Evolutionary conservation across 2,888 invertebrate genomes (phyloP), one percentile per base, ranked within the genome.

Genomic region (Patella ulyssiponensis): DNA sequence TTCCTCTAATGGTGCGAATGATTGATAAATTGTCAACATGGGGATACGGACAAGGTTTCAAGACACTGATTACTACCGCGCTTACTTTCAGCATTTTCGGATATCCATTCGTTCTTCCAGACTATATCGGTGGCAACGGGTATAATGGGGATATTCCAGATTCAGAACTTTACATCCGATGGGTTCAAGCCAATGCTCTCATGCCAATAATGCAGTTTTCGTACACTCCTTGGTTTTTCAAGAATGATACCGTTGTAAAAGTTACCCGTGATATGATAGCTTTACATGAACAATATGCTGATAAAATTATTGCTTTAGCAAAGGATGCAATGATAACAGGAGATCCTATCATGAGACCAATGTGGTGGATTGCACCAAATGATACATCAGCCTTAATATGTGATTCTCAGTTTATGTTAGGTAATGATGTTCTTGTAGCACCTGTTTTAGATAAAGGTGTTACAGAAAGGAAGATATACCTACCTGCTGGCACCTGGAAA

Each of bases 131-230:
- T 0, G 98, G 88, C 3, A 97, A 97, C 81, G 92, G 91, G 17
- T 88, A 88, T 71, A 74, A 81, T 27, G 83, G 81, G 12, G 73
- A 80, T 20, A 73, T 86, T 20, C 85, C 86, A n/a, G 88, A 88
- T 69, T 83, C 86, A 71, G 91, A 92, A 78, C 87, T 93, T 15
- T 95, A 95, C 87, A 94, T 96, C 56, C 92, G 96, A 86, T 98
- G 98, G 98, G 91, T 95, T 53, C 95, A 96, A 88, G 93, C 98
- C 88, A 95, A 96, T 3, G 96, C 96, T 0, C 98, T 98, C 90
- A 92, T 98, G 85, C 98, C 98, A 0, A 95, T 97, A 0, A 95
- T 98, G 92, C 95, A 97, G 88, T 98, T 97, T 86, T 96, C 96
- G 0, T 95, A 97, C 88, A 92, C 97, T 71, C 98, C 98, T 0